Base-by-base conservation (phyloP, 23 tunicate species). In the Phallusia fumigata region DNA sequence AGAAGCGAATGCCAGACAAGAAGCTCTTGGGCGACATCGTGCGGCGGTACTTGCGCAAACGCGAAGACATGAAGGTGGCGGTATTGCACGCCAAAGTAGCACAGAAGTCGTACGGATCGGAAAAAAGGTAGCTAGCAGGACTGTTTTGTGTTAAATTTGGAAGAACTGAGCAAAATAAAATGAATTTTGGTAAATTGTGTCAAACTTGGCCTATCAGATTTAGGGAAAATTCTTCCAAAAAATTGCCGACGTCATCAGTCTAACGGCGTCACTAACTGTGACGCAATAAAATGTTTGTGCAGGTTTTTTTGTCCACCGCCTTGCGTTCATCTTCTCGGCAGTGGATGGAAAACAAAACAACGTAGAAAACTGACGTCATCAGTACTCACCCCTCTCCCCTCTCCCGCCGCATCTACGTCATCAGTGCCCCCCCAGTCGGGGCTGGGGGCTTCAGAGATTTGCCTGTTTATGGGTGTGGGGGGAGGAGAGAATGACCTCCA, bases 291-390 rank as follows among this genome's bases (percentile, higher is more conserved):
- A 65, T 8, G 10, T 32, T 80, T 19, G 74, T 86, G 2, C 47
- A 94, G 98, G 73, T 94, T 94, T 79, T 94, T 94, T 33, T 94
- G 98, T 58, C 98, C 98, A 21, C 98, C 98, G 32, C 98, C 98
- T 5, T 94, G 94, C 79, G 88, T 94, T 26, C 88, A 80, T 52
- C 76, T 94, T 15, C 78, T 86, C 36, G 98, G 98, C 51, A 50
- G 72, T 31, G 98, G 98, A 30, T 94, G 98, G 98, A 92, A 87
- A 84, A 87, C 97, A 13, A 92, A 92, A 69, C 87, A 87, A 58
- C 80, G 97, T 19, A 80, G 97, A 33, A 92, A 87, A 80, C 84
- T 79, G 52, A 69, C 96, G 45, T 82, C 95, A 33, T 81, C 89
- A 36, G 21, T 53, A 19, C 82, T 85, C 40, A 87, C 97, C 2